These are phyloP conservation scores for Lycia hirtaria DNA, from an alignment of 2,888 invertebrate genomes.

Conservation along the genomic window DNA sequence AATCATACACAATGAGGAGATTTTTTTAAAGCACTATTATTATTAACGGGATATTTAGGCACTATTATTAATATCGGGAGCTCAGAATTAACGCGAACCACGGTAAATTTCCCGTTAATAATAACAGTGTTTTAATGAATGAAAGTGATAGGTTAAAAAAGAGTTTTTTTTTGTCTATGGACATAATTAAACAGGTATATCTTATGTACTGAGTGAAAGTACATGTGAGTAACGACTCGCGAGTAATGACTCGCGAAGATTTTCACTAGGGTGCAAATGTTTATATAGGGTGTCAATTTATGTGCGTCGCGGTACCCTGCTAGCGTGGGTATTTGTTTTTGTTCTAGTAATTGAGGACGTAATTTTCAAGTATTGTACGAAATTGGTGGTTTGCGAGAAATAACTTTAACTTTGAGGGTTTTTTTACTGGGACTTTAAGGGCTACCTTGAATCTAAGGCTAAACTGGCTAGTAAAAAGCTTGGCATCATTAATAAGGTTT, in stretches of 20 bases:
- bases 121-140: too few species aligned
- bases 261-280: conserved; percentile 81
- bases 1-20: too few species aligned
- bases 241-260: conserved; percentile 85
- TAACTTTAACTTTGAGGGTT: background rate
- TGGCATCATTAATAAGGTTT: too few species aligned
- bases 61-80: too few species aligned
- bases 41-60: too few species aligned
- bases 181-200: background rate
- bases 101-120: background rate
- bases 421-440: too few species aligned
- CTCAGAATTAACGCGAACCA: too few species aligned
- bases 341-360: conserved; percentile 42
- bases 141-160: too few species aligned
- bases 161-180: background rate
- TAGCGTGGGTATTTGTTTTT: conserved; percentile 47
- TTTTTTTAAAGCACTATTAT: too few species aligned
- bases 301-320: conserved; percentile 46
- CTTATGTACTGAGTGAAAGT: conserved; percentile 19
- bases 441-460: too few species aligned
- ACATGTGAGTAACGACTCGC: conserved; percentile 36
- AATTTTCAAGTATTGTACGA: conserved; percentile 23
- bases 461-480: too few species aligned
- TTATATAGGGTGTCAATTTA: conserved; percentile 83
- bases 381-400: conserved; percentile 17